Percentiles rank a stretch among this genome's conserved stretches.
phyloP scores from a whole-genome alignment of 2,797 vertebrate species.

The Lagodon rhomboides region DNA sequence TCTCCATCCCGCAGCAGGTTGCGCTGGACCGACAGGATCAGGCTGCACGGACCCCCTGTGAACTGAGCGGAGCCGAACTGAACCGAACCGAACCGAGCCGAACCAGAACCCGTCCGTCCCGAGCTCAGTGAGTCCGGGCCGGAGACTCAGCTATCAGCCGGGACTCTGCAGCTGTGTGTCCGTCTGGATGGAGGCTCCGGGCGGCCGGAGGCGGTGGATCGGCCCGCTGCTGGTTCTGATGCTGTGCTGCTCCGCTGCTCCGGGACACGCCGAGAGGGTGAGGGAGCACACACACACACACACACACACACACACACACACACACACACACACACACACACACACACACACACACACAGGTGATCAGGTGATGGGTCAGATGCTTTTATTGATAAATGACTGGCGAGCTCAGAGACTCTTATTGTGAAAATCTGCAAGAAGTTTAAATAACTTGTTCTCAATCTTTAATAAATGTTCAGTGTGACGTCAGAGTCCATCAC shows the following conservation, averaged over 20 bases:
- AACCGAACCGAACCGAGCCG: slow-evolving; percentile 2
- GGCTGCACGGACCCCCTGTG: slow-evolving; percentile 15
- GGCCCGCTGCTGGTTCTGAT: slow-evolving; percentile 43
- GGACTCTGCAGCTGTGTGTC: neutral
- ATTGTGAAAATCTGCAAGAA: neutral
- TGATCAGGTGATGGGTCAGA: too few relatives aligned
- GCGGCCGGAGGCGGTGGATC: slow-evolving; percentile 11
- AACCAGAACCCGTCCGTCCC: neutral
- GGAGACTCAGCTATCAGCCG: slow-evolving; percentile 7
- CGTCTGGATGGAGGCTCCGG: slow-evolving; percentile 44
- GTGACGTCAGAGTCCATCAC: neutral
- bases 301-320: too few relatives aligned
- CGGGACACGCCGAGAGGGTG: slow-evolving; percentile 51
- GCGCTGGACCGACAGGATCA: slow-evolving; percentile 15
- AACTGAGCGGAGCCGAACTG: neutral
- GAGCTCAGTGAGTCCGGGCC: neutral
- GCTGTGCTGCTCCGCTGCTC: slow-evolving; percentile 33
- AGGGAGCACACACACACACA: slow-evolving; percentile 27
- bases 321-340: too few relatives aligned
- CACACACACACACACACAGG: too few relatives aligned
- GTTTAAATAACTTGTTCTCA: too few relatives aligned
- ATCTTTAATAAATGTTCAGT: neutral
- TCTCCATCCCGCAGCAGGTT: slow-evolving; percentile 37
- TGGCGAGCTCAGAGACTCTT: neutral
- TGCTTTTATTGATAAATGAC: too few relatives aligned